These are phyloP conservation scores for Asbolus verrucosus DNA, from an alignment of 1,140 invertebrate species.

Conservation along the genomic window DNA sequence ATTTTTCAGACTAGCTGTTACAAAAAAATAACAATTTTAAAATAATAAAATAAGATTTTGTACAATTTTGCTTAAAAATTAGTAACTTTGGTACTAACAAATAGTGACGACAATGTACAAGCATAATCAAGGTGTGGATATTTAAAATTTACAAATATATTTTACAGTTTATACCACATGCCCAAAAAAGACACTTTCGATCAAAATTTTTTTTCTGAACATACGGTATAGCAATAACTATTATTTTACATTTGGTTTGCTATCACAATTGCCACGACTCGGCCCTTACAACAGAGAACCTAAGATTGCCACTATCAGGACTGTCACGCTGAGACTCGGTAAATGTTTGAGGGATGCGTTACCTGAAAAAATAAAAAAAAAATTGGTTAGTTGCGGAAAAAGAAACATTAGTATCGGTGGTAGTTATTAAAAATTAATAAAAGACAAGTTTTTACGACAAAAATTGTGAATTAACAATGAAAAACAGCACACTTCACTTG, in stretches of 20 bases:
- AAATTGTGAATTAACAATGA: neutral
- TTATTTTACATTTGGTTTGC: slow-evolving; percentile 18
- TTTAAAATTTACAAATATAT: slow-evolving; percentile 31
- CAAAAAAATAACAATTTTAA: slow-evolving; percentile 23
- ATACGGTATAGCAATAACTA: too few relatives aligned
- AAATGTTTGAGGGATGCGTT: slow-evolving; percentile 1
- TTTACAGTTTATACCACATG: slow-evolving; percentile 33
- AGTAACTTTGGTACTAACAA: slow-evolving; percentile 10
- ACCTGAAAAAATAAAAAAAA: slow-evolving; percentile 15
- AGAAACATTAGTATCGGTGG: too few relatives aligned
- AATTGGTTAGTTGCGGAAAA: neutral
- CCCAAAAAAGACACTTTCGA: too few relatives aligned
- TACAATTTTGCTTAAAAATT: slow-evolving; percentile 21
- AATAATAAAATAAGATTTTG: neutral
- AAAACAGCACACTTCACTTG: neutral
- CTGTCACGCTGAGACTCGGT: neutral
- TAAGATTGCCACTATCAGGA: neutral
- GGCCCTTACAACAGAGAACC: neutral
- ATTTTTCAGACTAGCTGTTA: slow-evolving; percentile 33
- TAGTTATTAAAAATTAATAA: neutral
- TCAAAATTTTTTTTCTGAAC: too few relatives aligned
- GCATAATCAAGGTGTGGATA: neutral
- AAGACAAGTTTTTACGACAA: neutral
- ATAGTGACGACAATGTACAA: slow-evolving; percentile 22
- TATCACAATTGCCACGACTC: slow-evolving; percentile 16